phyloP scores from a whole-genome alignment of 2,888 invertebrate genomes.

The Saturnia pavonia region DNA sequence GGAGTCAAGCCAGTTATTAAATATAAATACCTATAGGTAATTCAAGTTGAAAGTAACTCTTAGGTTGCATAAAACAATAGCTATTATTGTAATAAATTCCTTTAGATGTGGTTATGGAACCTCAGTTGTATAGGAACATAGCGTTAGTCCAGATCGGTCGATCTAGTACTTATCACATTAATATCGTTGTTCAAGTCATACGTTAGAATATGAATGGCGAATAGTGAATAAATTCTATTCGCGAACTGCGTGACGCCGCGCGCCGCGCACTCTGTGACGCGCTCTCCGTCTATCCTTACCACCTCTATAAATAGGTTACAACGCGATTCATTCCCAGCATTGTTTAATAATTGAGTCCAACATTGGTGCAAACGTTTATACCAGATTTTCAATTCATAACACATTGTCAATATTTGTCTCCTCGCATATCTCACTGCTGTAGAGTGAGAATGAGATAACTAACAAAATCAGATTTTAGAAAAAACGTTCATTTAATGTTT shows the following conservation, averaged over 20 bases:
- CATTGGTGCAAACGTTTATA: not conserved
- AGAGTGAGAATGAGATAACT: no score
- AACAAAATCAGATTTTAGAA: no score
- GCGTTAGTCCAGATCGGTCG: not conserved
- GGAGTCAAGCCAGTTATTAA: no score
- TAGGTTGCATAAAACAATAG: no score
- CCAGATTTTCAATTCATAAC: not conserved
- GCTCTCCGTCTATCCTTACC: no score
- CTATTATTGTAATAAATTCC: no score
- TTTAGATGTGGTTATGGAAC: not conserved
- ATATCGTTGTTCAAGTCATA: not conserved
- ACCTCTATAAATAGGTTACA: not conserved
- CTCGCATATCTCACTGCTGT: not conserved
- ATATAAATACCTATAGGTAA: no score
- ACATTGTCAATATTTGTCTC: not conserved
- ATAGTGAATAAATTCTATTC: no score
- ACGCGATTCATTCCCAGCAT: constrained; percentile 6
- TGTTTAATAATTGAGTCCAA: not conserved
- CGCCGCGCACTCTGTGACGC: no score
- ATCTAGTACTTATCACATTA: not conserved
- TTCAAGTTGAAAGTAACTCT: no score
- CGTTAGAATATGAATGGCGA: not conserved
- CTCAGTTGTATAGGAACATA: not conserved
- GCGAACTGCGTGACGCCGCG: no score
- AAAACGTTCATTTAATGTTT: no score